A percentile compares a stretch with the other conserved stretches of the same genome.
These are phyloP conservation scores for Callithrix jacchus DNA, from an alignment of 2,113 vertebrate genomes.

Conservation along the genomic window DNA sequence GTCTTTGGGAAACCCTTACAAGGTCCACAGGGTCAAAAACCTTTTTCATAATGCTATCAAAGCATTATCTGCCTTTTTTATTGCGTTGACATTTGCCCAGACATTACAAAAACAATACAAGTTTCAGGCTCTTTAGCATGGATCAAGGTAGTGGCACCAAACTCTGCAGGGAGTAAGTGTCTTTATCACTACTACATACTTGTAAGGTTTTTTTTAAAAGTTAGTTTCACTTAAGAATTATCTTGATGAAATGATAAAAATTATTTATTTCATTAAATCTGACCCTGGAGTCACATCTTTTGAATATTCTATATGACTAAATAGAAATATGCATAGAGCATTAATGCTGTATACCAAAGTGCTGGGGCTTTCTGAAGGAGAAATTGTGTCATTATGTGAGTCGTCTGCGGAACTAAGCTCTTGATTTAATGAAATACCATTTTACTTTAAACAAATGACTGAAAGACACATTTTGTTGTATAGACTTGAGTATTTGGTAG, in stretches of 20 bases:
- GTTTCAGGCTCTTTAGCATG: neutral
- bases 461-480: neutral
- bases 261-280: neutral
- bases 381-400: neutral
- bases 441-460: neutral
- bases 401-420: neutral
- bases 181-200: neutral
- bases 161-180: neutral
- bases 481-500: neutral
- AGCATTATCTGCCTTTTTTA: neutral
- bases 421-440: neutral
- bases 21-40: neutral
- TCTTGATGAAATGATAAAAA: neutral
- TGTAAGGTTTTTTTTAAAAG: too few relatives aligned
- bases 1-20: neutral
- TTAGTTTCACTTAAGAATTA: neutral
- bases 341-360: neutral
- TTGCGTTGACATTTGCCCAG: neutral
- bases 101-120: neutral
- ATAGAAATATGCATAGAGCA: neutral
- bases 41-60: neutral
- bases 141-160: neutral
- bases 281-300: neutral
- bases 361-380: neutral
- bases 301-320: neutral